Evolutionary conservation across 2,113 vertebrate species (phyloP), one percentile per base, ranked within the genome.

Genomic region (Scalopus aquaticus): DNA sequence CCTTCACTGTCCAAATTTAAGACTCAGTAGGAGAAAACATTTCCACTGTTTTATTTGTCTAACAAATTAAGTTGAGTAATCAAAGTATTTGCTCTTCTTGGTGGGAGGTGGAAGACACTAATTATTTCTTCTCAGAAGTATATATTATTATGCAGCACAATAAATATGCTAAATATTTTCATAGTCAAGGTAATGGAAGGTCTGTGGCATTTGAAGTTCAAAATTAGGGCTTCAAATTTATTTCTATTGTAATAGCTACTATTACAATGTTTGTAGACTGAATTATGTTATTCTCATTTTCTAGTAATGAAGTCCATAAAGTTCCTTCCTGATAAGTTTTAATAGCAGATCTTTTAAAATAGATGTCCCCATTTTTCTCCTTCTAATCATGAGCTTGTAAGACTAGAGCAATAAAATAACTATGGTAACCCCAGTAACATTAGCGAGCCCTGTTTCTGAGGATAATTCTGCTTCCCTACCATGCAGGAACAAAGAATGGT

Each of bases 51-150:
- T 88, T 88, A 65, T 73, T 93, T 88, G 80, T 37, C 64, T 79
- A 72, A 93, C n/a, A 80, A 87, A 87, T 28, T 46, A 62, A 49
- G 12, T 77, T 69, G 74, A 87, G 42, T 87, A 87, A 93, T 93
- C 74, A 87, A 62, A 80, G 28, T 39, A 70, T 79, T 93, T 87
- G 8, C 9, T 93, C 26, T 51, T 72, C n/a, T 70, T 93, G n/a
- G 64, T 72, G 6, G 74, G 54, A 49, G 20, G 39, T 86, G 26
- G 17, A 79, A n/a, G n/a, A 78, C 49, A 69, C 46, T 85, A 78
- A 84, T 84, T 76, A 74, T 92, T 86, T 86, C 30, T 86, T 32
- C 73, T 60, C 12, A 49, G 30, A 92, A 79, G 73, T 86, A 79
- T 72, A 44, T 92, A 58, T 72, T 49, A 49, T 70, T 93, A 49